These are phyloP conservation scores for Urechis unicinctus DNA, from an alignment of 2,888 invertebrate species.

Conservation along the genomic window DNA sequence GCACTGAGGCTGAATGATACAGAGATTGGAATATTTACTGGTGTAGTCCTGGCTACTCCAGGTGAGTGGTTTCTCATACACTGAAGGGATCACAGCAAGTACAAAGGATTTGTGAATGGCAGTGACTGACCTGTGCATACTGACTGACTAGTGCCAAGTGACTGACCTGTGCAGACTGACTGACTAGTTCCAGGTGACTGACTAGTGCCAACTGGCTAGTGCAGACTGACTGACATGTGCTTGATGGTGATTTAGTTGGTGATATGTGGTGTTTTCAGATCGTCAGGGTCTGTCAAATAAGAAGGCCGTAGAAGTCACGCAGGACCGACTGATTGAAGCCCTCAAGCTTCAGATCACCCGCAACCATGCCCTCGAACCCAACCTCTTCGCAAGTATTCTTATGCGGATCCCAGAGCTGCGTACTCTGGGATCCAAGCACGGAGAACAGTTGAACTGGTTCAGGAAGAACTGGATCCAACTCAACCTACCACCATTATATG, in stretches of 20 bases:
- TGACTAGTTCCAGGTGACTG: too few relatives aligned
- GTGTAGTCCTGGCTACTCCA: constrained; percentile 70
- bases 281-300: constrained; percentile 74
- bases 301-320: constrained; percentile 68
- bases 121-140: too few relatives aligned
- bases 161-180: too few relatives aligned
- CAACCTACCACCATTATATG: constrained; percentile 80
- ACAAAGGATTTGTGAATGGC: too few relatives aligned
- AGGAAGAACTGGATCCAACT: constrained; percentile 69
- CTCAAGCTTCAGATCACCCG: constrained; percentile 68
- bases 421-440: constrained; percentile 74
- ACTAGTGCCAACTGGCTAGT: too few relatives aligned
- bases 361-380: constrained; percentile 60
- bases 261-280: constrained; percentile 53
- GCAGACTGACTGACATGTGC: too few relatives aligned
- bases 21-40: constrained; percentile 83
- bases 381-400: constrained; percentile 57
- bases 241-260: background rate
- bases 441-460: constrained; percentile 75
- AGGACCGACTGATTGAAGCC: constrained; percentile 80
- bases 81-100: too few relatives aligned
- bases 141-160: too few relatives aligned
- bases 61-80: constrained; percentile 29
- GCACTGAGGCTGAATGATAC: constrained; percentile 73
- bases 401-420: constrained; percentile 70